A percentile compares a stretch with the other conserved stretches of the same genome.
Conservation (phyloP, 2,113 vertebrate genomes). For the Podarcis raffonei region DNA sequence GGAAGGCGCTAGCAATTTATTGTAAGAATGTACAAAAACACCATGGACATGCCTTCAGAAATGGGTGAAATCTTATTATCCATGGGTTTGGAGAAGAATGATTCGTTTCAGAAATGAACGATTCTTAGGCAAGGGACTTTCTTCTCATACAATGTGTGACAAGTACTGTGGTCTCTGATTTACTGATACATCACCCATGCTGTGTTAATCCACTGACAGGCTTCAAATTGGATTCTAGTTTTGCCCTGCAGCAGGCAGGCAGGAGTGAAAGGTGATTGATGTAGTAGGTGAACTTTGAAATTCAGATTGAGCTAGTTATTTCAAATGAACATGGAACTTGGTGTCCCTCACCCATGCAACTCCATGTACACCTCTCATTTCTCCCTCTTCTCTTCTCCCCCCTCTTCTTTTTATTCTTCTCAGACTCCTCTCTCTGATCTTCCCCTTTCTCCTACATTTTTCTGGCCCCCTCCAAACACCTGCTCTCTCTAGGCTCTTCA, state of each 20-base stretch:
- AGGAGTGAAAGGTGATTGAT: not conserved
- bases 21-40: conserved; percentile 38
- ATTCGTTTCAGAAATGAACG: not conserved
- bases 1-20: conserved; percentile 10
- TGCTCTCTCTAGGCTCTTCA: not conserved
- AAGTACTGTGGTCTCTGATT: not conserved
- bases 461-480: no score
- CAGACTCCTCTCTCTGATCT: not conserved
- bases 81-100: not conserved
- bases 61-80: not conserved
- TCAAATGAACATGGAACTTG: not conserved
- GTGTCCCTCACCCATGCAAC: not conserved
- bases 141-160: not conserved
- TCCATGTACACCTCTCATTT: not conserved
- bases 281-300: not conserved
- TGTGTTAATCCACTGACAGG: not conserved
- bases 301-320: not conserved
- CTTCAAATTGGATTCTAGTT: not conserved
- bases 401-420: not conserved
- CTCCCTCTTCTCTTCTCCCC: not conserved
- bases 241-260: no score
- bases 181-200: not conserved
- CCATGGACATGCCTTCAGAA: not conserved
- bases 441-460: no score
- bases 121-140: not conserved